Evolutionary conservation across 2,797 vertebrate species (phyloP).

Genomic region (Naso thynnoides): DNA sequence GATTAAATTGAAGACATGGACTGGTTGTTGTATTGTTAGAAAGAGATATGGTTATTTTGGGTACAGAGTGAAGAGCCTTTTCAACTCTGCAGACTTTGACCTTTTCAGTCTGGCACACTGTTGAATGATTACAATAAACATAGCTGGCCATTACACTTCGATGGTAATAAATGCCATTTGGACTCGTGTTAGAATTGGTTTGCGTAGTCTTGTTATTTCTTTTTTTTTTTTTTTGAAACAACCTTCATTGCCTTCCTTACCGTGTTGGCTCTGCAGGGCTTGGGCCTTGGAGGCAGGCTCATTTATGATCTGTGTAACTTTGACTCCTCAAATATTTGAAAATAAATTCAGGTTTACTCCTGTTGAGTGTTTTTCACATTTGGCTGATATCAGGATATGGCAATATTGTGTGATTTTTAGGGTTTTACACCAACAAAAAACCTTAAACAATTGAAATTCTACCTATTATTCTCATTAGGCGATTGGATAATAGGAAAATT

Average conservation of each 20-base stretch:
- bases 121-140: conserved; percentile 55
- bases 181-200: neutral
- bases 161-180: conserved; percentile 18
- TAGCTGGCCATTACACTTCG: conserved; percentile 11
- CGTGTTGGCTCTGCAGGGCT: neutral
- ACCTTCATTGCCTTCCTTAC: neutral
- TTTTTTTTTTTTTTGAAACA: conserved; percentile 6
- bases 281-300: conserved; percentile 5
- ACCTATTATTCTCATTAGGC: too few species aligned
- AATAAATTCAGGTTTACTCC: neutral
- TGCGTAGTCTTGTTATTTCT: neutral
- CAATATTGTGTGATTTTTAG: too few species aligned
- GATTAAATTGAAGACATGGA: conserved; percentile 43
- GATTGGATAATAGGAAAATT: too few species aligned
- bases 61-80: conserved; percentile 58
- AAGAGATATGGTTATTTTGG: conserved; percentile 62
- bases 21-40: conserved; percentile 33
- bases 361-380: conserved; percentile 1
- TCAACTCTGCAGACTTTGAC: conserved; percentile 74
- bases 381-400: too few species aligned
- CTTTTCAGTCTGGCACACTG: conserved; percentile 62
- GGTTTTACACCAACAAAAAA: too few species aligned
- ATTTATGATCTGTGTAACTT: conserved; percentile 7
- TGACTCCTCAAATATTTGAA: too few species aligned
- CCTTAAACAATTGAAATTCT: too few species aligned